Conservation (phyloP, 2,888 invertebrate genomes). For the Rhagophthalmus giganteus region DNA sequence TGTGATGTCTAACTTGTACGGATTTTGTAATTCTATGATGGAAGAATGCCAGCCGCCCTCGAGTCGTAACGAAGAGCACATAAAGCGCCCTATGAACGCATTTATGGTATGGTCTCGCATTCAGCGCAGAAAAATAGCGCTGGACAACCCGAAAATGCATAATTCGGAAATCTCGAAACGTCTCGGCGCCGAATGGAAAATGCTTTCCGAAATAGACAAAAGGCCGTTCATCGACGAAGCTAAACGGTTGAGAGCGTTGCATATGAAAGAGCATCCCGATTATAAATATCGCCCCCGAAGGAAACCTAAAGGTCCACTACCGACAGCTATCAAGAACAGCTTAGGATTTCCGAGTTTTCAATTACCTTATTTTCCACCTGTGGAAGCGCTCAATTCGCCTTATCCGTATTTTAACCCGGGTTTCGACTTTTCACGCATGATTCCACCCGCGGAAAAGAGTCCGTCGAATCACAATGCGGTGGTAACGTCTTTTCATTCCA, state of each 20-base stretch:
- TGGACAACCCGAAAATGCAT: conserved; percentile 93
- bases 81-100: conserved; percentile 97
- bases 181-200: conserved; percentile 92
- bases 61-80: conserved; percentile 67
- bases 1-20: conserved; percentile 47
- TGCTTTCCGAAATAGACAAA: conserved; percentile 83
- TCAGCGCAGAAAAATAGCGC: conserved; percentile 88
- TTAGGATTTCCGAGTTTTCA: conserved; percentile 66
- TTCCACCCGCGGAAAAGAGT: conserved; percentile 49
- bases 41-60: conserved; percentile 45
- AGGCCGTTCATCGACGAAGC: conserved; percentile 95
- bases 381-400: conserved; percentile 61
- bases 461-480: conserved; percentile 62
- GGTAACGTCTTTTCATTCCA: conserved; percentile 70
- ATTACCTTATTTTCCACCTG: conserved; percentile 66
- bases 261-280: conserved; percentile 91
- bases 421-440: conserved; percentile 55
- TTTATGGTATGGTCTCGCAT: conserved; percentile 97
- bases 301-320: conserved; percentile 76
- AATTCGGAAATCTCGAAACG: conserved; percentile 89
- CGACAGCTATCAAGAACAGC: conserved; percentile 46
- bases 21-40: conserved; percentile 44
- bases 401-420: conserved; percentile 79
- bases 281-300: conserved; percentile 87
- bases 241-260: conserved; percentile 80